Evolutionary conservation across 2,797 vertebrate species (phyloP).

Genomic region (Phaenicophaeus curvirostris): DNA sequence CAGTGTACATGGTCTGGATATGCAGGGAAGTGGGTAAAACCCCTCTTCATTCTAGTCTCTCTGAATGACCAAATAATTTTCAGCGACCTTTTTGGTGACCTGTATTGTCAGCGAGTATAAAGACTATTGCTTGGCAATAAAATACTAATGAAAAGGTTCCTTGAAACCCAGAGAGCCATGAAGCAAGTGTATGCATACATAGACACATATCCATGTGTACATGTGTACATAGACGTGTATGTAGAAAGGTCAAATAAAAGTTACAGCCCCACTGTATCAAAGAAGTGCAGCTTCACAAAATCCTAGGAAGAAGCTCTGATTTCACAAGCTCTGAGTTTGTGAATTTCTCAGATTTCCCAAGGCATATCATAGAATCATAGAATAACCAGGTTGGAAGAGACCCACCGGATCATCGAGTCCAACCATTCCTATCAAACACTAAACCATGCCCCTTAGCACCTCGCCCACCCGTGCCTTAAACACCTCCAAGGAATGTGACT

Average conservation of each 20-base stretch:
- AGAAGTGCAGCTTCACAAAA: background rate
- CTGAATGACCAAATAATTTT: background rate
- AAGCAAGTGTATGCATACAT: background rate
- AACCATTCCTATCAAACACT: too few relatives aligned
- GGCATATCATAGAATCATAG: too few relatives aligned
- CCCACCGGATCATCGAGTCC: too few relatives aligned
- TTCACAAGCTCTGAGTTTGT: background rate
- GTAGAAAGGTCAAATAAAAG: background rate
- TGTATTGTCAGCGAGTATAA: background rate
- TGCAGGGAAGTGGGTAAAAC: background rate
- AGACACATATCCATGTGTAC: accelerated
- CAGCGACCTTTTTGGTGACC: background rate
- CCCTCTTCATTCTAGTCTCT: background rate
- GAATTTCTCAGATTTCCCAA: background rate
- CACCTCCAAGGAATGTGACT: too few relatives aligned
- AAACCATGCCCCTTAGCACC: too few relatives aligned
- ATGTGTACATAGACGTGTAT: accelerated
- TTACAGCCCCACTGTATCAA: accelerated
- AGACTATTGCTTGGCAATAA: background rate
- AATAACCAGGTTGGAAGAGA: too few relatives aligned
- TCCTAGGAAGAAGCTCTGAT: background rate
- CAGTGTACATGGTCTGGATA: accelerated
- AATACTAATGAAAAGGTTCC: background rate
- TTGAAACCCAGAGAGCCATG: background rate
- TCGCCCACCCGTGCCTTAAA: too few relatives aligned